A percentile compares a stretch with the other conserved stretches of the same genome.
Evolutionary conservation across 1,140 invertebrate genomes (phyloP).

Genomic region (Prorops nasuta): DNA sequence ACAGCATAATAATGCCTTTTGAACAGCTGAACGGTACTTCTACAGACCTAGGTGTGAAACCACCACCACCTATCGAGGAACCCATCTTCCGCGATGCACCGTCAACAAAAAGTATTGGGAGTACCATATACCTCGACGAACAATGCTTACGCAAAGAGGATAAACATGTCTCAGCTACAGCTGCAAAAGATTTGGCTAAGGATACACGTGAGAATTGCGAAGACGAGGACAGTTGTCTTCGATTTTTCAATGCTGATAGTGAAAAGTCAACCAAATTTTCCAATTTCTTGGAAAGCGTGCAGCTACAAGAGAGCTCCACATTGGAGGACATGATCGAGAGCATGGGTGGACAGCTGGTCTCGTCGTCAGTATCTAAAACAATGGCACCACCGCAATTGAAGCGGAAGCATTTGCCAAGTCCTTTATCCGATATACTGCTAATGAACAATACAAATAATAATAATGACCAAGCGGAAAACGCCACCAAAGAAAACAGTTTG

Average conservation of each 20-base stretch:
- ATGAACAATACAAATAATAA: slow-evolving; percentile 49
- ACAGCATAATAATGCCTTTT: too few species aligned
- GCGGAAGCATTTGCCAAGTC: slow-evolving; percentile 41
- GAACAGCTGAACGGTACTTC: too few species aligned
- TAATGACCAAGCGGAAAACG: slow-evolving; percentile 27
- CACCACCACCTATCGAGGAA: slow-evolving; percentile 8
- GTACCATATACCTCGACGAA: neutral
- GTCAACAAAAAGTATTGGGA: neutral
- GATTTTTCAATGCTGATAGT: slow-evolving; percentile 37
- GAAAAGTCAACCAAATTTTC: slow-evolving; percentile 30
- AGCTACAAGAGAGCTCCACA: slow-evolving; percentile 16
- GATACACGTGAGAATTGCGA: neutral
- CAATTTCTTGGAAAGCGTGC: slow-evolving; percentile 26
- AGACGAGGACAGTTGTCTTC: neutral
- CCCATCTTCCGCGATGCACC: neutral
- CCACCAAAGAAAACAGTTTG: slow-evolving; percentile 16
- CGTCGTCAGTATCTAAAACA: slow-evolving; percentile 19
- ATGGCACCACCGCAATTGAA: slow-evolving; percentile 42
- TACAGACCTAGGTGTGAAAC: slow-evolving; percentile 19
- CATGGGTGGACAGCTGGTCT: slow-evolving; percentile 26
- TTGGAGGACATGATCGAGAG: slow-evolving; percentile 35
- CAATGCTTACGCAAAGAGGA: neutral
- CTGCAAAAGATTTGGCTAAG: neutral
- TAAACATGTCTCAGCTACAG: neutral
- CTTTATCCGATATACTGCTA: slow-evolving; percentile 40